Base-by-base conservation (phyloP, 2,888 invertebrate species). In the Lasioglossum calceatum region DNA sequence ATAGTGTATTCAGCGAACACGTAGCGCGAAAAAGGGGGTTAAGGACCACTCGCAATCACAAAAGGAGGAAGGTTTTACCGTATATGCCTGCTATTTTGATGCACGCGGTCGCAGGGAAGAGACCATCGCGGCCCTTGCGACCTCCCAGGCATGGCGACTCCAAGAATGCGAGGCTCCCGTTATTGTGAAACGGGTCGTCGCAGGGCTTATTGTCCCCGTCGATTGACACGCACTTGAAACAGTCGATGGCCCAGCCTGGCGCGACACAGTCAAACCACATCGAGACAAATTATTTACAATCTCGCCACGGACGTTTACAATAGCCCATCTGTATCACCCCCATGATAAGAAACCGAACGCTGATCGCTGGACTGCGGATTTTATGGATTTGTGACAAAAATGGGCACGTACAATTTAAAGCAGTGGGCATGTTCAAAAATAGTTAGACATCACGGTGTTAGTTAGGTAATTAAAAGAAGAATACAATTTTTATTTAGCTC, bases 81-180 rank as follows among this genome's bases (percentile, higher is more conserved):
- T 98, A 98, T 89, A 97, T 96, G 44, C 99, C 99, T 85, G 98
- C 97, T 88, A 99, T 97, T 96, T 99, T 99, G 93, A 99, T 98
- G 95, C 99, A 99, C 73, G 99, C 98, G 0, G 99, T 99, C 32
- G 99, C 99, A 0, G 99, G 99, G 96, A 99, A 99, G 16, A 98
- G 96, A 0, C 99, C 99, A 93, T 98, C 97, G 54, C 99, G 96
- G 1, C 98, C 98, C 95, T 99, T 99, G 90, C 99, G 96, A 0
- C 99, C 99, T 0, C 99, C 99, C 97, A 98, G 98, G 95, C 99
- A 99, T 4, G 99, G 98, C 4, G 98, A 97, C 95, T 99, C 98
- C 92, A 98, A 96, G 95, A 98, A 97, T 90, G 97, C 97, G 82
- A 97, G 96, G 2, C 98, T 98, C 93, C 97, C 98, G 95, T 98